A percentile compares a stretch with the other conserved stretches of the same genome.
Evolutionary conservation across 2,113 vertebrate species (phyloP).

Genomic region (Varanus salvator): DNA sequence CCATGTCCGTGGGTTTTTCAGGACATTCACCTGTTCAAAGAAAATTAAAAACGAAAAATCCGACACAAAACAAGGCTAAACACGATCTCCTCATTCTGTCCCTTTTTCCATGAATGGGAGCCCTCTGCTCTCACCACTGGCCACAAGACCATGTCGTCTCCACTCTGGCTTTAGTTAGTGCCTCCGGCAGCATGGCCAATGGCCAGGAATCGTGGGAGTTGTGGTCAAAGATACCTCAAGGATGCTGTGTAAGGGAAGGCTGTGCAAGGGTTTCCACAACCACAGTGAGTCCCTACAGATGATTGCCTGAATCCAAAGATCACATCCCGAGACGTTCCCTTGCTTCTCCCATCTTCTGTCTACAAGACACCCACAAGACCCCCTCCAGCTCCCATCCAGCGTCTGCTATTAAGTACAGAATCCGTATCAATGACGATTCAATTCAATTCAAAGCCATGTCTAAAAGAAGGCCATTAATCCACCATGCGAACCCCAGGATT

Average conservation of each 20-base stretch:
- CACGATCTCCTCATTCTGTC: background rate
- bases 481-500: background rate
- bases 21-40: conserved; percentile 78
- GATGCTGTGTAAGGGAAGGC: too few relatives aligned
- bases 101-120: background rate
- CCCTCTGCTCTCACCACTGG: background rate
- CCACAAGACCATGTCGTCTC: too few relatives aligned
- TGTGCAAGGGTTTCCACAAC: too few relatives aligned
- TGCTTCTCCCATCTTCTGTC: background rate
- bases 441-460: background rate
- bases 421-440: background rate
- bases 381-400: background rate
- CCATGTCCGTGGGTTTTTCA: conserved; percentile 89
- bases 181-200: too few relatives aligned
- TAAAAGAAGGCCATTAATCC: background rate
- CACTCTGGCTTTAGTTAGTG: too few relatives aligned
- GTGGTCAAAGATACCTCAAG: too few relatives aligned
- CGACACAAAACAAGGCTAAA: background rate
- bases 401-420: background rate
- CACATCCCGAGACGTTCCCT: too few relatives aligned
- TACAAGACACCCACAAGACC: background rate
- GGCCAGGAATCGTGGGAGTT: too few relatives aligned
- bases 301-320: too few relatives aligned
- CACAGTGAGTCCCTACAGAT: too few relatives aligned
- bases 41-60: conserved; percentile 28